phyloP scores from a whole-genome alignment of 2,113 vertebrate species.

The Ancistrus triradiatus region DNA sequence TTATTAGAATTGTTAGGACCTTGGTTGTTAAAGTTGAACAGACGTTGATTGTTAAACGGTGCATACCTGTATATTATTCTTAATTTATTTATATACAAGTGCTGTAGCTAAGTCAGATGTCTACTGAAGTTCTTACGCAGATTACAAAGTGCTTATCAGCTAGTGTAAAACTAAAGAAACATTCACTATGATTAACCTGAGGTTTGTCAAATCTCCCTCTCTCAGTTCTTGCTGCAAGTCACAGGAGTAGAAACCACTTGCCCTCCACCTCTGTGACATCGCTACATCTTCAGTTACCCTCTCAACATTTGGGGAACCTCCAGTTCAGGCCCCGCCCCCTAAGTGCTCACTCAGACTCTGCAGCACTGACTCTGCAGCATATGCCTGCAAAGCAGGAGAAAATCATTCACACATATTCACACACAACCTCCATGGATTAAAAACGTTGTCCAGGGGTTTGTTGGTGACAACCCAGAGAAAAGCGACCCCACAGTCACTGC shows the following conservation, averaged over 20 bases:
- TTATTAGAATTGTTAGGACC: too few species aligned
- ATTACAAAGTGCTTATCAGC: too few species aligned
- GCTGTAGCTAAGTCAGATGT: too few species aligned
- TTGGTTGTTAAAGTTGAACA: too few species aligned
- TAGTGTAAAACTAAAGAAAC: too few species aligned
- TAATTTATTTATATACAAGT: too few species aligned
- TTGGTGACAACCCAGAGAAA: neutral
- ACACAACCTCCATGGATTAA: neutral
- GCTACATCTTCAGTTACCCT: conserved; percentile 58
- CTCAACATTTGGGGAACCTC: conserved; percentile 44
- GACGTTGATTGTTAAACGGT: too few species aligned
- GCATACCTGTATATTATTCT: too few species aligned
- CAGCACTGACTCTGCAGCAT: conserved; percentile 13
- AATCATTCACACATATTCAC: neutral
- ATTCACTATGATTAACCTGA: too few species aligned
- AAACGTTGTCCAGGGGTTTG: conserved; percentile 9
- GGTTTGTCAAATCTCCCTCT: neutral
- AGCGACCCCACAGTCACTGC: conserved; percentile 10
- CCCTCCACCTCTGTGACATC: conserved; percentile 26
- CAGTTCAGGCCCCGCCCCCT: neutral
- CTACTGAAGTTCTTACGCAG: too few species aligned
- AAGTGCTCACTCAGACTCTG: conserved; percentile 44
- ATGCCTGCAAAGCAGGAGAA: neutral
- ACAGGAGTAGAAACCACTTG: conserved; percentile 34
- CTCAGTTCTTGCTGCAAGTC: neutral